Base-by-base conservation (phyloP, 1,140 invertebrate genomes). In the Akabosia matsudoensis region DNA sequence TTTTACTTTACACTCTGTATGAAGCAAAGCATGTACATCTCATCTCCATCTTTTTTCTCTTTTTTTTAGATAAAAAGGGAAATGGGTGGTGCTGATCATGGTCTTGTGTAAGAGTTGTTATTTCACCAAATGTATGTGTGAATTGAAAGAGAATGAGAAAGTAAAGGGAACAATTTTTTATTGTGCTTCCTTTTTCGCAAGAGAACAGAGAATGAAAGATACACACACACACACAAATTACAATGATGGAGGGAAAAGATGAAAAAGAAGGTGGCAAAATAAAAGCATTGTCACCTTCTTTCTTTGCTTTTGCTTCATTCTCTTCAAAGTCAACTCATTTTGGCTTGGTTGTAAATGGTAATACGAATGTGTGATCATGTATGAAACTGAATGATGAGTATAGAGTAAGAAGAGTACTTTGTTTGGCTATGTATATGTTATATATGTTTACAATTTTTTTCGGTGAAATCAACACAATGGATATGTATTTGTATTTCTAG, bases 141-240 rank as follows among this genome's bases (percentile, higher is more conserved):
- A 79, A 79, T 78, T 80, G 79, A 74, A 75, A 74, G 70, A 76
- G 74, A 78, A 80, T 78, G 79, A 78, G 73, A 77, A 72, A 64
- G 77, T 73, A 78, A 76, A 71, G 74, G 61, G 61, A n/a, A 30
- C 61, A 67, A 13, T 30, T 67, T 67, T 67, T 30, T 30, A 30
- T 13, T 67, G 74, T 76, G n/a, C 73, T 73, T 30, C 61, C 28
- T 67, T 30, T 4, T 67, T 67, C 22, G 10, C 24, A 18, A 16
- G 54, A 16, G 37, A 10, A 18, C 37, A 45, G 18, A 45, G 37
- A 45, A 18, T 10, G 7, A 24, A 16, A 24, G 4, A 24, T 61
- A 61, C n/a, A 61, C 54, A 24, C 24, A 61, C 54, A 61, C n/a
- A 10, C 14, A 24, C 13, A 22, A 61, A 61, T 61, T 14, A 61